These are phyloP conservation scores for Drosophila paramelanica DNA, from an alignment of 2,888 invertebrate genomes.

Conservation along the genomic window DNA sequence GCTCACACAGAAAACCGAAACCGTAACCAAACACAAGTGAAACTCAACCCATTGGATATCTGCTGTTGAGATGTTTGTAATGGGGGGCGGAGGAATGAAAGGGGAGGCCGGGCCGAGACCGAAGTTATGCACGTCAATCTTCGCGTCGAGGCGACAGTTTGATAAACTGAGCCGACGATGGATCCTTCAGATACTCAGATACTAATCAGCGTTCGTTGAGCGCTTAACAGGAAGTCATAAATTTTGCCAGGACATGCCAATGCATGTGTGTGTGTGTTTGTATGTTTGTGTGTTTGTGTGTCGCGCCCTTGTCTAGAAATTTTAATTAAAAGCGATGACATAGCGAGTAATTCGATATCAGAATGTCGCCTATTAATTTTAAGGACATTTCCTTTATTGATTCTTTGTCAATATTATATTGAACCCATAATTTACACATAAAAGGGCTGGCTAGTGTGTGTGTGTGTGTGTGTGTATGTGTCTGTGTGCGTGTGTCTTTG, in stretches of 20 bases:
- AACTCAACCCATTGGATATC: neutral
- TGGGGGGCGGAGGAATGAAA: neutral
- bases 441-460: slow-evolving; percentile 55
- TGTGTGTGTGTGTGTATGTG: neutral
- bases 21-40: slow-evolving; percentile 14
- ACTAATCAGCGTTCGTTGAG: slow-evolving; percentile 73
- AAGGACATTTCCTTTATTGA: slow-evolving; percentile 81
- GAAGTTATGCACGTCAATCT: slow-evolving; percentile 73
- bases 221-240: slow-evolving; percentile 78
- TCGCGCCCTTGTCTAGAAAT: slow-evolving; percentile 76
- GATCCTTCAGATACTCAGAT: slow-evolving; percentile 66
- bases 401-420: slow-evolving; percentile 82
- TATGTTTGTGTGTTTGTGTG: slow-evolving; percentile 26
- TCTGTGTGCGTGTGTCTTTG: slow-evolving; percentile 12
- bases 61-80: neutral
- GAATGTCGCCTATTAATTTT: slow-evolving; percentile 83
- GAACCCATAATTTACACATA: slow-evolving; percentile 80
- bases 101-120: slow-evolving; percentile 4
- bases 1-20: slow-evolving; percentile 12
- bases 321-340: slow-evolving; percentile 84
- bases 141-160: slow-evolving; percentile 71
- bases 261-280: slow-evolving; percentile 7
- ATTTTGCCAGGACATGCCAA: slow-evolving; percentile 63
- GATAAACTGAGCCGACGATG: slow-evolving; percentile 69
- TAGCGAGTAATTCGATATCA: slow-evolving; percentile 83